Percentiles rank a stretch among this genome's conserved stretches.
Conservation (phyloP, 2,113 vertebrate species). For the Psettodes erumei region DNA sequence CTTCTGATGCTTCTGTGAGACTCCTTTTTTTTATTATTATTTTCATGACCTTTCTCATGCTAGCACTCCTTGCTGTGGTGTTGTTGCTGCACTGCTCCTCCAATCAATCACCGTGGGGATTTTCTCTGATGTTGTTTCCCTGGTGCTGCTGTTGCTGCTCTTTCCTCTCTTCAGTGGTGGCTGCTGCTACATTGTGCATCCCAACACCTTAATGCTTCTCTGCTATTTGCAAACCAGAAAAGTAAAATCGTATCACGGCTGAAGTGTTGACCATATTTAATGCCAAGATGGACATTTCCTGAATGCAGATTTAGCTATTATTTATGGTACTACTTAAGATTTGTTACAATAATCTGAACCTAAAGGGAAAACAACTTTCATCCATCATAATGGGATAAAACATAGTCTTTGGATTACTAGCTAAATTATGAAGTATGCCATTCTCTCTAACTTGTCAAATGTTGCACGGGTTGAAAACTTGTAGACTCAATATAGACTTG, state of each 20-base stretch:
- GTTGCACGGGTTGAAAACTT: neutral
- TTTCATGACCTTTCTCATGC: constrained; percentile 4
- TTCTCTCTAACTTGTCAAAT: neutral
- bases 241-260: too few relatives aligned
- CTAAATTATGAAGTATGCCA: neutral
- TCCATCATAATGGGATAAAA: too few relatives aligned
- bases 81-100: neutral
- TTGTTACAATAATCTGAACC: too few relatives aligned
- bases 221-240: neutral
- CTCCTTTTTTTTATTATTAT: neutral
- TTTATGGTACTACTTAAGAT: too few relatives aligned
- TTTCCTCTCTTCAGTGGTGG: neutral
- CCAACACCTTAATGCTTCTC: neutral
- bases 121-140: neutral
- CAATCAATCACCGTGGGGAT: neutral
- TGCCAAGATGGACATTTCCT: too few relatives aligned
- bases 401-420: neutral
- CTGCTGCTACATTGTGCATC: neutral
- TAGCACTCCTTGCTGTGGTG: neutral
- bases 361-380: too few relatives aligned
- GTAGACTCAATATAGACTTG: too few relatives aligned
- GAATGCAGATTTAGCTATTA: too few relatives aligned
- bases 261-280: too few relatives aligned
- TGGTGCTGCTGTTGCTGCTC: neutral
- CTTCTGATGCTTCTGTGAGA: constrained; percentile 6